phyloP scores from a whole-genome alignment of 2,113 vertebrate genomes.

The Herpetotheres cachinnans region DNA sequence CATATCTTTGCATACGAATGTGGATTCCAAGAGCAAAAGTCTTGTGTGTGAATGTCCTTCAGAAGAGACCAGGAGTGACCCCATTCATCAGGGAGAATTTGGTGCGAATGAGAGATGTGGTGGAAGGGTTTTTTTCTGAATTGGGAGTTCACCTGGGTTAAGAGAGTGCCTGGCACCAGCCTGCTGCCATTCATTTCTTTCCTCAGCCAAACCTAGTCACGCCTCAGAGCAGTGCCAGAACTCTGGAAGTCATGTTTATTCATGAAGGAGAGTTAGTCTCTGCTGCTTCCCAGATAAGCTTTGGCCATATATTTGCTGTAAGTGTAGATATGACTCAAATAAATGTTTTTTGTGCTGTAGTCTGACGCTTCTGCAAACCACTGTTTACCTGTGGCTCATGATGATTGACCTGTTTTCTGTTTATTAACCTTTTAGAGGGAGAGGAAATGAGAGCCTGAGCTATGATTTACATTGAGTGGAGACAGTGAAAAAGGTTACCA shows the following conservation, averaged over 20 bases:
- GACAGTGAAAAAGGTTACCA: neutral
- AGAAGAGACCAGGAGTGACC: neutral
- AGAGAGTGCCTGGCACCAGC: neutral
- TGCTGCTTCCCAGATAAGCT: slow-evolving; percentile 31
- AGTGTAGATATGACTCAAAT: neutral
- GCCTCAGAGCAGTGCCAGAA: neutral
- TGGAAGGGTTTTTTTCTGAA: neutral
- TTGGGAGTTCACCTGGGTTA: neutral
- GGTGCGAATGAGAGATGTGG: neutral
- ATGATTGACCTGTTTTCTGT: neutral
- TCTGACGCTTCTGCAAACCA: neutral
- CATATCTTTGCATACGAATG: neutral
- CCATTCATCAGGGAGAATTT: neutral
- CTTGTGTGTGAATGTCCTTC: neutral
- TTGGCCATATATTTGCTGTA: neutral
- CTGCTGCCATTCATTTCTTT: neutral
- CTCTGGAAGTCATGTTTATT: slow-evolving; percentile 22
- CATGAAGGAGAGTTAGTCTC: neutral
- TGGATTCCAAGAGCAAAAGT: neutral
- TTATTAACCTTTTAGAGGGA: neutral
- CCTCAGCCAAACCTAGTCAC: neutral
- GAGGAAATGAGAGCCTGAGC: neutral
- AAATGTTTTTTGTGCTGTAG: neutral
- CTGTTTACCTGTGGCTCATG: neutral
- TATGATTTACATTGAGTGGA: neutral